Evolutionary conservation across 2,797 vertebrate species (phyloP), one percentile per base, ranked within the genome.

Genomic region (Carduelis carduelis): DNA sequence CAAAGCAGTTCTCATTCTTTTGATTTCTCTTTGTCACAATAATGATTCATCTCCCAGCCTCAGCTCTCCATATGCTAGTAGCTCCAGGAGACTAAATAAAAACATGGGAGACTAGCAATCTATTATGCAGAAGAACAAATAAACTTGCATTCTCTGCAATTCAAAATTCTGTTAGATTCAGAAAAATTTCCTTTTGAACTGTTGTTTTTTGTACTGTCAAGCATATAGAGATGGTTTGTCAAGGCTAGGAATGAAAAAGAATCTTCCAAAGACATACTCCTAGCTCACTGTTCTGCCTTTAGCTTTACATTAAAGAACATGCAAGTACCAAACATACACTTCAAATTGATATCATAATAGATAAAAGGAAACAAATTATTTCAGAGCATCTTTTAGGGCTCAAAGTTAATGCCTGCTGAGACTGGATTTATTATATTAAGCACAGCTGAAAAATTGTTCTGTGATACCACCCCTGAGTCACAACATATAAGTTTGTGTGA

Each of bases 11-110:
- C 57, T 90, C 32, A 14, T 87, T 95, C 53, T 90, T 96, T 52
- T 65, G n/a, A 68, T 47, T 86, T 94, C 74, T 88, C 68, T 87
- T 92, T 90, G 66, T 81, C 77, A 85, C 46, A 65, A 53, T 84
- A 70, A 56, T n/a, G 69, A 95, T 76, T 95, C 87, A 95, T 83
- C 19, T 69, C 63, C 70, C 77, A 92, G 64, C 39, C 64, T 85
- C 56, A 78, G 53, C 26, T 78, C 68, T 90, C 61, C 41, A 10
- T 39, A 82, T 21, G 14, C 18, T 81, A 88, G 28, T 75, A 87
- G 81, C 24, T 49, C 32, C 74, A 83, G 55, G 20, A 96, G 35
- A 71, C 37, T 56, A 93, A 89, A 95, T 50, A 63, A 91, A 92
- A 88, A 50, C 34, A 43, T 6, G 18, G 20, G 9, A 77, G 55